phyloP scores from a whole-genome alignment of 1,140 invertebrate genomes.

The Ladona fulva region DNA sequence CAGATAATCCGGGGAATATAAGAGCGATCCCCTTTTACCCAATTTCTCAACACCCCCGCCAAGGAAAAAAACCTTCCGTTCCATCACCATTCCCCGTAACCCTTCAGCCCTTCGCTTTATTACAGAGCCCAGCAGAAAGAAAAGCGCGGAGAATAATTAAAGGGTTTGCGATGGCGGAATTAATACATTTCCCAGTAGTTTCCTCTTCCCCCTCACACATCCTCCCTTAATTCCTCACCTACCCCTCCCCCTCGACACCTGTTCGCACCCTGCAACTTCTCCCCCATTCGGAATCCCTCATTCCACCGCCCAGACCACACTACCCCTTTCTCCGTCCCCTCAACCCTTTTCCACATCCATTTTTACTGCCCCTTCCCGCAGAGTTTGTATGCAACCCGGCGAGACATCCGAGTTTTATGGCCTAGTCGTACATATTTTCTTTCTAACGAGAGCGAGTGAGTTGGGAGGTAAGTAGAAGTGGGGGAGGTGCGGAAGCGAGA shows the following conservation, averaged over 20 bases:
- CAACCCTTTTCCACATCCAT: neutral
- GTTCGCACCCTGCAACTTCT: neutral
- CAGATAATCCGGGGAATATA: too few relatives aligned
- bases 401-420: constrained; percentile 4
- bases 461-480: neutral
- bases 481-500: neutral
- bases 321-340: neutral
- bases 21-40: too few relatives aligned
- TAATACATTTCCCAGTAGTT: neutral
- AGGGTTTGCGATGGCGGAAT: neutral
- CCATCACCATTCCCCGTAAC: neutral
- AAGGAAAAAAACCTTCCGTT: neutral
- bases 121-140: neutral
- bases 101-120: neutral
- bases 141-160: neutral
- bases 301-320: neutral
- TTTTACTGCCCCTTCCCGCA: neutral
- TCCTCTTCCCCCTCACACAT: neutral
- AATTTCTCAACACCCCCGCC: too few relatives aligned
- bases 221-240: neutral
- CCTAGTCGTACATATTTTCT: neutral
- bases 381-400: neutral
- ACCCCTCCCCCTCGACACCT: neutral
- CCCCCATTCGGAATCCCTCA: neutral
- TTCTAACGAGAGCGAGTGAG: neutral